Percentiles rank a stretch among this genome's conserved stretches.
phyloP scores from a whole-genome alignment of 2,797 vertebrate species.

The Neostethus bicornis region DNA sequence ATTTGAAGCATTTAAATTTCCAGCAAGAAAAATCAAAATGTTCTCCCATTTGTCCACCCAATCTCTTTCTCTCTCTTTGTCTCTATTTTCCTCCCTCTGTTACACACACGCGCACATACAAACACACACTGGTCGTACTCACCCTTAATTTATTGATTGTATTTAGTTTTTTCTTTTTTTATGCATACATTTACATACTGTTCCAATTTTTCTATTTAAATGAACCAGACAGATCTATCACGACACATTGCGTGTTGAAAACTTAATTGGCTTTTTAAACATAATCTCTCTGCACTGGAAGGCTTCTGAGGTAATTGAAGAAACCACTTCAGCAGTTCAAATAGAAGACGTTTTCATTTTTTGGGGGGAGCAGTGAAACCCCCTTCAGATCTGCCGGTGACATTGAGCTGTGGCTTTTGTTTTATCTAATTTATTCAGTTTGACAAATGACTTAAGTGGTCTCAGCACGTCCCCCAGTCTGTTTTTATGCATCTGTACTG shows the following conservation, averaged over 20 bases:
- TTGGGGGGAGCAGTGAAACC: slow-evolving; percentile 11
- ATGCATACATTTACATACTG: background rate
- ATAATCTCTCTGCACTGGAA: background rate
- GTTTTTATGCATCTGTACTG: slow-evolving; percentile 58
- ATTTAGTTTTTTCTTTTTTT: background rate
- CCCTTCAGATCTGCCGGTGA: slow-evolving; percentile 38
- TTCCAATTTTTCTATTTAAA: background rate
- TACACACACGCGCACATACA: too few relatives aligned
- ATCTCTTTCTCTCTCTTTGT: too few relatives aligned
- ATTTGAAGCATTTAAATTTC: too few relatives aligned
- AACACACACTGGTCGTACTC: too few relatives aligned
- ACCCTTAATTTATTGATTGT: background rate
- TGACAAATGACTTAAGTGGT: slow-evolving; percentile 68
- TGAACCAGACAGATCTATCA: background rate
- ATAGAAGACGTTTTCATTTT: slow-evolving; percentile 26
- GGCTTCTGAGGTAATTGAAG: slow-evolving; percentile 8
- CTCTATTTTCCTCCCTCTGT: too few relatives aligned
- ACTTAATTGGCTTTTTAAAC: slow-evolving; percentile 1
- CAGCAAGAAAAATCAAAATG: too few relatives aligned
- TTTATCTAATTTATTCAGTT: slow-evolving; percentile 60
- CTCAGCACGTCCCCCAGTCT: slow-evolving; percentile 50
- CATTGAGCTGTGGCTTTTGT: slow-evolving; percentile 54
- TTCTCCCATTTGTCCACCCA: too few relatives aligned
- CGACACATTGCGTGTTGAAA: background rate
- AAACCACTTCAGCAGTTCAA: slow-evolving; percentile 24